Percentiles rank a stretch among this genome's conserved stretches.
These are phyloP conservation scores for Nycticebus coucang DNA, from an alignment of 2,113 vertebrate genomes.

Conservation along the genomic window DNA sequence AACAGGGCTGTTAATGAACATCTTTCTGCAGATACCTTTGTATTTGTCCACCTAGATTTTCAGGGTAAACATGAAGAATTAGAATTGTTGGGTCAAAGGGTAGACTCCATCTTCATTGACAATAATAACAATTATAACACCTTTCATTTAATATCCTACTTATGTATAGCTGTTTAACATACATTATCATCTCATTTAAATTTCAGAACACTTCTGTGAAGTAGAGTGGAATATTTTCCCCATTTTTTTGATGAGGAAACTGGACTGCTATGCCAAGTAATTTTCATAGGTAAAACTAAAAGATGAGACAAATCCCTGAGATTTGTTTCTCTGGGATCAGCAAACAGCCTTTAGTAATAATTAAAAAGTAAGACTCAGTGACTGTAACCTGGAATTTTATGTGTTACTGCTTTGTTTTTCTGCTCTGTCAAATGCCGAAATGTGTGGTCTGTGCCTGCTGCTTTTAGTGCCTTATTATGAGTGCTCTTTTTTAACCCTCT, in stretches of 20 bases:
- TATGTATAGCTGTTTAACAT: background rate
- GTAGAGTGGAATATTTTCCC: background rate
- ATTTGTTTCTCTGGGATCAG: constrained; percentile 29
- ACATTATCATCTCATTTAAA: constrained; percentile 21
- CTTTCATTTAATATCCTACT: background rate
- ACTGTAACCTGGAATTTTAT: background rate
- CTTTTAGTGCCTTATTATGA: background rate
- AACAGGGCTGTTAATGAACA: background rate
- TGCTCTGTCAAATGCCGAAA: background rate
- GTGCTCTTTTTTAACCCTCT: background rate
- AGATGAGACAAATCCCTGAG: background rate
- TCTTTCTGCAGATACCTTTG: background rate
- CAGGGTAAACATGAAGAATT: constrained; percentile 1
- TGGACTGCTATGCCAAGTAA: background rate
- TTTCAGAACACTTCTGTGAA: constrained; percentile 20
- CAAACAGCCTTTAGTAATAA: constrained; percentile 19
- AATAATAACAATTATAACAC: background rate
- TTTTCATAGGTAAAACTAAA: background rate
- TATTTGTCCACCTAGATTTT: background rate
- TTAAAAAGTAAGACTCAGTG: constrained; percentile 43
- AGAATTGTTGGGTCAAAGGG: constrained; percentile 12
- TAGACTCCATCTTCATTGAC: background rate
- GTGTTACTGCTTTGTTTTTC: background rate
- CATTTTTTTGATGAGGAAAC: background rate
- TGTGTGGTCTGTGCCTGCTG: background rate